A percentile compares a stretch with the other conserved stretches of the same genome.
Conservation (phyloP, 2,797 vertebrate genomes). For the Vultur gryphus region DNA sequence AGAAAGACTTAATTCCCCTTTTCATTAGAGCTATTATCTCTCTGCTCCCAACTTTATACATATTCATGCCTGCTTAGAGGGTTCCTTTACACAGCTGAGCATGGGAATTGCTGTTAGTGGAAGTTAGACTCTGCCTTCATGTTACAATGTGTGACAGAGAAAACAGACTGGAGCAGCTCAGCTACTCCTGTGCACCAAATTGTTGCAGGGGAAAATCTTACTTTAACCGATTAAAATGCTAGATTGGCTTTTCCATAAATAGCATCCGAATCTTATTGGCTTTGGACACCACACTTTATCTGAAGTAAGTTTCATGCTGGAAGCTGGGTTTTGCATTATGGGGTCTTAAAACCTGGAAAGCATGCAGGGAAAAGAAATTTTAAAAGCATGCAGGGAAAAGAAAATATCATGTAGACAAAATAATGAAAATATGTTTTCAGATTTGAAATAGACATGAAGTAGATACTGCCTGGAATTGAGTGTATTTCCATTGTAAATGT, state of each 20-base stretch:
- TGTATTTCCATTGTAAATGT: background rate
- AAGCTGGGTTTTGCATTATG: background rate
- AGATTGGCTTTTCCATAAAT: background rate
- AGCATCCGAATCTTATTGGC: background rate
- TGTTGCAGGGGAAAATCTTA: background rate
- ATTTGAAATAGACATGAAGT: background rate
- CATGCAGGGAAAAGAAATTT: background rate
- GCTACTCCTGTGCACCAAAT: background rate
- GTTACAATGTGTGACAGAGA: background rate
- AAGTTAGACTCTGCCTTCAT: background rate
- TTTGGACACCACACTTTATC: background rate
- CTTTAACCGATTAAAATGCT: background rate
- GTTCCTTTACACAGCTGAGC: background rate
- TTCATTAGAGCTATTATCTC: background rate
- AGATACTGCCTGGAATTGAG: background rate
- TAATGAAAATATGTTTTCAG: background rate
- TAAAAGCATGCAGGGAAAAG: background rate
- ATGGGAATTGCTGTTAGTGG: background rate
- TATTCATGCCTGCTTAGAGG: background rate
- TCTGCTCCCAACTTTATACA: background rate
- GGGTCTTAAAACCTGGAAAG: background rate
- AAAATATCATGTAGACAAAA: background rate
- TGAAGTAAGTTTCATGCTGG: background rate
- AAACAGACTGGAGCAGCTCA: background rate
- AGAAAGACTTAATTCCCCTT: background rate